A percentile compares a stretch with the other conserved stretches of the same genome.
Conservation (phyloP, 2,888 invertebrate genomes). For the Dryobota labecula region DNA sequence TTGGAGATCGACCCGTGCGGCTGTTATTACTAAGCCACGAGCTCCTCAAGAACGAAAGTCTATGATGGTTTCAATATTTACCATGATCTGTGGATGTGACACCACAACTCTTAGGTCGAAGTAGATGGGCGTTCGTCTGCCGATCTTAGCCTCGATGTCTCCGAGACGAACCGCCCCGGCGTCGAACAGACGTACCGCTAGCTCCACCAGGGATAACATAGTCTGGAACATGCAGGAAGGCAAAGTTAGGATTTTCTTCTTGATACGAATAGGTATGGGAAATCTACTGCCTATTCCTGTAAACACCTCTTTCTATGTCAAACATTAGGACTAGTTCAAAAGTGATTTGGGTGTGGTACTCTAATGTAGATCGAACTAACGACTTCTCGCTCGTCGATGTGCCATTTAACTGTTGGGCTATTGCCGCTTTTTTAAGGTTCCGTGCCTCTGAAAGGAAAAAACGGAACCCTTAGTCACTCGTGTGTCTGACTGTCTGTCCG, state of each 20-base stretch:
- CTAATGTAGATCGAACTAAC: background rate
- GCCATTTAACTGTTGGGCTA: background rate
- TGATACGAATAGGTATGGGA: background rate
- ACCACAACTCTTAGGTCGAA: slow-evolving; percentile 98
- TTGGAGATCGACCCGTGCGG: background rate
- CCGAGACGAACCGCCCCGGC: slow-evolving; percentile 97
- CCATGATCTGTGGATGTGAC: slow-evolving; percentile 96
- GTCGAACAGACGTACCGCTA: slow-evolving; percentile 93
- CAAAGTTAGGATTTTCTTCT: too few relatives aligned
- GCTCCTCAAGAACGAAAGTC: background rate
- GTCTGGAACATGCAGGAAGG: slow-evolving; percentile 64
- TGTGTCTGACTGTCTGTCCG: too few relatives aligned
- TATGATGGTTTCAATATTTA: slow-evolving; percentile 74
- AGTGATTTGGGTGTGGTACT: background rate
- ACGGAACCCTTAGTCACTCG: too few relatives aligned
- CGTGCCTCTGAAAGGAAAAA: too few relatives aligned
- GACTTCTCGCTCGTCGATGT: background rate
- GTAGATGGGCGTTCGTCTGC: slow-evolving; percentile 97
- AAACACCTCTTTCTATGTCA: background rate
- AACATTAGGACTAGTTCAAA: background rate
- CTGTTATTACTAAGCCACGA: background rate
- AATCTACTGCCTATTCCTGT: background rate
- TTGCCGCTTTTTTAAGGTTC: too few relatives aligned
- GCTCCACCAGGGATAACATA: slow-evolving; percentile 83
- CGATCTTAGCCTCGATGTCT: slow-evolving; percentile 97